phyloP scores from a whole-genome alignment of 2,797 vertebrate genomes.

The Sebastes kiyomatsui region DNA sequence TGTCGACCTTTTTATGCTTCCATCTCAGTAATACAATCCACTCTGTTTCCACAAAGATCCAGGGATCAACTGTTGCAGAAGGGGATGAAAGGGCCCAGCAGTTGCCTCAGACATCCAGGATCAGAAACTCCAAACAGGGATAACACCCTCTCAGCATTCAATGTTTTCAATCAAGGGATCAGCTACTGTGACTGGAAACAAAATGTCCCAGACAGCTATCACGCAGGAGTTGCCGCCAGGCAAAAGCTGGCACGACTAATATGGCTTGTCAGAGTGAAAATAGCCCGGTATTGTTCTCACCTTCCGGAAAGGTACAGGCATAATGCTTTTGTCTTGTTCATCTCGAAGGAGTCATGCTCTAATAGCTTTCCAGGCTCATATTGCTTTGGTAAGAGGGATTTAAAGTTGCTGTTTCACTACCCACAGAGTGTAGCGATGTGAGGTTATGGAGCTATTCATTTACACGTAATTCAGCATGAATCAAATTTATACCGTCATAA shows the following conservation, averaged over 20 bases:
- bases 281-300: slow-evolving; percentile 65
- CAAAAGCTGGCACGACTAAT: slow-evolving; percentile 76
- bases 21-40: slow-evolving; percentile 39
- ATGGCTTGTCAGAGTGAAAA: slow-evolving; percentile 74
- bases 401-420: slow-evolving; percentile 59
- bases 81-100: slow-evolving; percentile 45
- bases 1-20: slow-evolving; percentile 26
- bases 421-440: slow-evolving; percentile 19
- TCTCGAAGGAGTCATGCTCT: slow-evolving; percentile 69
- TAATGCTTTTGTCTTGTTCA: slow-evolving; percentile 67
- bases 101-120: slow-evolving; percentile 50
- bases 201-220: slow-evolving; percentile 73
- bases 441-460: slow-evolving; percentile 50
- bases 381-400: slow-evolving; percentile 62
- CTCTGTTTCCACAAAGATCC: slow-evolving; percentile 52
- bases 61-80: slow-evolving; percentile 61
- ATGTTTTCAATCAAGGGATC: slow-evolving; percentile 77
- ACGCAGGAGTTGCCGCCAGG: slow-evolving; percentile 53
- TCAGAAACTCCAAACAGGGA: slow-evolving; percentile 69
- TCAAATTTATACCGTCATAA: slow-evolving; percentile 50
- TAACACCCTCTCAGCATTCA: slow-evolving; percentile 71
- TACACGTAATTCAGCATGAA: slow-evolving; percentile 51
- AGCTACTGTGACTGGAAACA: slow-evolving; percentile 73
- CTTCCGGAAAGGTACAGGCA: slow-evolving; percentile 62
- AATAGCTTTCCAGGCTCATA: slow-evolving; percentile 69